Evolutionary conservation across 2,797 vertebrate species (phyloP).

Genomic region (Siniperca undulata): DNA sequence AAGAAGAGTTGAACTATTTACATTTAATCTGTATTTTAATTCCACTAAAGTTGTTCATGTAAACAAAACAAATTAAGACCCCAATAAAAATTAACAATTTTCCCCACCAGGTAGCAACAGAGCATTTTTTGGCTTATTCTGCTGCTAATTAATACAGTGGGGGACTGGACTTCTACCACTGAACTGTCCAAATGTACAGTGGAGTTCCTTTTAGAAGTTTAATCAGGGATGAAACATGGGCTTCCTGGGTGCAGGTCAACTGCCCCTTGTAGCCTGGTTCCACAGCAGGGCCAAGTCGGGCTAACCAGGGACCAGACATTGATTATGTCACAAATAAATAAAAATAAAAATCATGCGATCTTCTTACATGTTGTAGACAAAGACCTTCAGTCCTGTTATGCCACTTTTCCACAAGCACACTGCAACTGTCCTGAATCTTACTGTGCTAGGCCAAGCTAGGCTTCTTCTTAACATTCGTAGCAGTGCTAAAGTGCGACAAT

Average conservation of each 20-base stretch:
- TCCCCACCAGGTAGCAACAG: constrained; percentile 45
- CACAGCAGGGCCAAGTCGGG: constrained; percentile 42
- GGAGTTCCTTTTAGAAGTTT: constrained; percentile 70
- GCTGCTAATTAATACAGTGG: constrained; percentile 79
- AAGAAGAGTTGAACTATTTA: constrained; percentile 63
- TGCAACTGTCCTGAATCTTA: constrained; percentile 6
- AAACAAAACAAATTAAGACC: constrained; percentile 80
- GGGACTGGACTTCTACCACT: constrained; percentile 66
- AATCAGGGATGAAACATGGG: constrained; percentile 43
- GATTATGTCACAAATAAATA: neutral
- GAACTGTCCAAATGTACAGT: constrained; percentile 83
- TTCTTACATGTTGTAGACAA: neutral
- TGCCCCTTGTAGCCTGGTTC: constrained; percentile 30
- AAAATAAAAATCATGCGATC: neutral
- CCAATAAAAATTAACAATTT: constrained; percentile 48
- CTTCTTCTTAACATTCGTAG: neutral
- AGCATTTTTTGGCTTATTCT: constrained; percentile 69
- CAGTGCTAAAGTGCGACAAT: neutral
- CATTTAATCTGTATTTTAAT: constrained; percentile 42
- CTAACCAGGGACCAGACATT: constrained; percentile 8
- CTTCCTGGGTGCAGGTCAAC: constrained; percentile 31
- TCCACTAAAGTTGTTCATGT: constrained; percentile 76
- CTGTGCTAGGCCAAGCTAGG: neutral
- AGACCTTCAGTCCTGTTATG: neutral
- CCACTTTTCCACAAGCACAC: constrained; percentile 43